Conservation (phyloP, 2,888 invertebrate genomes). For the Plagodis pulveraria region DNA sequence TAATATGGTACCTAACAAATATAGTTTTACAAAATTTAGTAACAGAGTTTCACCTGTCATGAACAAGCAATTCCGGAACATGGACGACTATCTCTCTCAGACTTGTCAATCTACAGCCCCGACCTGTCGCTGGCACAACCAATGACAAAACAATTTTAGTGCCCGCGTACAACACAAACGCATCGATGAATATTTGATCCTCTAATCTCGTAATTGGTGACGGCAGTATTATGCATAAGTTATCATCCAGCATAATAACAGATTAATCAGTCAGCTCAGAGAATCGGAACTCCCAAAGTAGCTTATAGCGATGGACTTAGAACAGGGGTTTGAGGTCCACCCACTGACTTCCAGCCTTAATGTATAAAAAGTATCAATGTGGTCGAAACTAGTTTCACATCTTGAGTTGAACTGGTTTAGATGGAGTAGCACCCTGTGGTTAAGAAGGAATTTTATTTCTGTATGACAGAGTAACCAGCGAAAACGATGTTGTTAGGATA, state of each 20-base stretch:
- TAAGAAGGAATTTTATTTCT: no score
- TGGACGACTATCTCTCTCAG: background rate
- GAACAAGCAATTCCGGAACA: background rate
- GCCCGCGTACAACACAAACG: background rate
- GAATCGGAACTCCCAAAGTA: background rate
- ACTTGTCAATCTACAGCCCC: background rate
- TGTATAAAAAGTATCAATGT: no score
- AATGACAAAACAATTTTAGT: constrained; percentile 8
- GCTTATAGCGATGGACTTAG: background rate
- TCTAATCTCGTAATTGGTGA: constrained; percentile 22
- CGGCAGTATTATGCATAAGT: constrained; percentile 25
- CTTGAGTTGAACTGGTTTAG: no score
- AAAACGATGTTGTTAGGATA: no score
- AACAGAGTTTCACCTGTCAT: background rate
- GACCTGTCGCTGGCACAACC: constrained; percentile 2
- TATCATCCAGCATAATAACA: constrained; percentile 17
- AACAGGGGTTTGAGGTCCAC: background rate
- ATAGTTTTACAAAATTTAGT: no score
- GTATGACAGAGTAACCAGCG: no score
- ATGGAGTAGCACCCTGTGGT: no score
- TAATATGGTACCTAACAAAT: no score
- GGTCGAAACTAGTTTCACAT: no score
- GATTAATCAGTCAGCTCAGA: constrained; percentile 20
- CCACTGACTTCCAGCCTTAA: no score
- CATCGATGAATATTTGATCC: constrained; percentile 25